Percentiles rank a stretch among this genome's conserved stretches.
Conservation (phyloP, 2,113 vertebrate genomes). For the Epinephelus lanceolatus region DNA sequence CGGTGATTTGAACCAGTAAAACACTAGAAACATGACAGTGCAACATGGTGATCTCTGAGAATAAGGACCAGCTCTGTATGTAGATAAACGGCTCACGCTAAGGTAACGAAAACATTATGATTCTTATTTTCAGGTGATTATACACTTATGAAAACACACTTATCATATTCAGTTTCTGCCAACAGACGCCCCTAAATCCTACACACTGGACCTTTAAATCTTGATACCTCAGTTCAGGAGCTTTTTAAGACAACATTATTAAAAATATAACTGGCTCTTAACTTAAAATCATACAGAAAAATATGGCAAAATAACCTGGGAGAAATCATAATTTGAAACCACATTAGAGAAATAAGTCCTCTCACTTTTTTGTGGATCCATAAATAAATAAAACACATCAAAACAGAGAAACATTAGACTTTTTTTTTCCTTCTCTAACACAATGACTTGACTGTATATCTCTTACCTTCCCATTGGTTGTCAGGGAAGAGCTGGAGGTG, state of each 20-base stretch:
- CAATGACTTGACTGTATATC: neutral
- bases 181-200: too few species aligned
- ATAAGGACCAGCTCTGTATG: too few species aligned
- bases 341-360: neutral
- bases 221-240: too few species aligned
- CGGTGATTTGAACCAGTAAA: too few species aligned
- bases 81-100: too few species aligned
- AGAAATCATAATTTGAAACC: neutral
- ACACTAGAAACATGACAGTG: too few species aligned
- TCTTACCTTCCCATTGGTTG: slow-evolving; percentile 83
- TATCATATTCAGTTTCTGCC: too few species aligned
- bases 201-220: too few species aligned
- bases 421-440: neutral
- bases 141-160: too few species aligned
- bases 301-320: neutral
- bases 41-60: too few species aligned
- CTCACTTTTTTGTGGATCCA: neutral
- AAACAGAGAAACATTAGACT: neutral
- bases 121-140: too few species aligned
- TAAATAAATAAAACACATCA: neutral
- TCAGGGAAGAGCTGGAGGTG: slow-evolving; percentile 79
- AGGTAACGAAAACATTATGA: too few species aligned
- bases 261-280: neutral
- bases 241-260: neutral
- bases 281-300: neutral